A percentile compares a stretch with the other conserved stretches of the same genome.
Conservation (phyloP, 1,140 invertebrate species). For the Listronotus bonariensis region DNA sequence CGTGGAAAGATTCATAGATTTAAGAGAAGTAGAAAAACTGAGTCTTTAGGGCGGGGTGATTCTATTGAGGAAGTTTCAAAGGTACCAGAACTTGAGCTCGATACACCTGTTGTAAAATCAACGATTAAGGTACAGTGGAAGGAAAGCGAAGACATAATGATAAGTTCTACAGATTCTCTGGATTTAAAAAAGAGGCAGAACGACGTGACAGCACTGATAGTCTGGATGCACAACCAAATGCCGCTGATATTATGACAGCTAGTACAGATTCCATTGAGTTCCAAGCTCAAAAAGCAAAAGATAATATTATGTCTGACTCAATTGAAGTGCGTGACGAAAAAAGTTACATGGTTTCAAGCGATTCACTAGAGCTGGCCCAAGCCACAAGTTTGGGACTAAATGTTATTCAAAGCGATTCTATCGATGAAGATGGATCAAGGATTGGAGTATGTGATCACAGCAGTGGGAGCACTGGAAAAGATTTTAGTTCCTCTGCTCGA, state of each 20-base stretch:
- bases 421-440: slow-evolving; percentile 58
- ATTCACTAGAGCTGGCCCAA: slow-evolving; percentile 58
- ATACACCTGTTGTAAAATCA: slow-evolving; percentile 51
- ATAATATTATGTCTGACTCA: slow-evolving; percentile 58
- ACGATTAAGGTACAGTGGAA: slow-evolving; percentile 50
- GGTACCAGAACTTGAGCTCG: slow-evolving; percentile 59
- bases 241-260: slow-evolving; percentile 62
- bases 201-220: slow-evolving; percentile 63
- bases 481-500: slow-evolving; percentile 57
- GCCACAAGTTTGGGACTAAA: slow-evolving; percentile 41
- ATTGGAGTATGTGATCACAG: slow-evolving; percentile 56
- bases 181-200: slow-evolving; percentile 58
- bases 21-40: slow-evolving; percentile 60
- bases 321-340: slow-evolving; percentile 56
- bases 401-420: slow-evolving; percentile 57
- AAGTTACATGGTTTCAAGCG: slow-evolving; percentile 55
- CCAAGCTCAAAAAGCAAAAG: slow-evolving; percentile 49
- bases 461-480: slow-evolving; percentile 57
- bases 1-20: slow-evolving; percentile 66
- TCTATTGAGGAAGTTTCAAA: slow-evolving; percentile 59
- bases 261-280: slow-evolving; percentile 69
- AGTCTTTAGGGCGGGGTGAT: slow-evolving; percentile 58
- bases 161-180: slow-evolving; percentile 67
- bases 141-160: slow-evolving; percentile 59
- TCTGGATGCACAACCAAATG: slow-evolving; percentile 60